Percentiles rank a stretch among this genome's conserved stretches.
These are phyloP conservation scores for Gallinago paraguaiae DNA, from an alignment of 2,113 vertebrate species.

Conservation along the genomic window DNA sequence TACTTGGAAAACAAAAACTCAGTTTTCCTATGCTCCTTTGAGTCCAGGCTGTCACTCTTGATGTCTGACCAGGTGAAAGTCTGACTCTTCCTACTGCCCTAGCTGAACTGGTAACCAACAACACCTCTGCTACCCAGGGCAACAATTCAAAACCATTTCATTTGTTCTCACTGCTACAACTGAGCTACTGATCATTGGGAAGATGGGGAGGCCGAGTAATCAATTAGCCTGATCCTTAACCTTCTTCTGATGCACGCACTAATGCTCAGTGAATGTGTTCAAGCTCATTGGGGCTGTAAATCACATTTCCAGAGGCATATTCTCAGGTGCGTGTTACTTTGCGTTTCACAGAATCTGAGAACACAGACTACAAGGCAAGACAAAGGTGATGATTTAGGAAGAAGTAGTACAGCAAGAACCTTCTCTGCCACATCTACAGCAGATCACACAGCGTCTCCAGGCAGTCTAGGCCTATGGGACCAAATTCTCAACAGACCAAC, in stretches of 20 bases:
- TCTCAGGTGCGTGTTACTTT: neutral
- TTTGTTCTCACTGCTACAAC: neutral
- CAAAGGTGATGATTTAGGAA: neutral
- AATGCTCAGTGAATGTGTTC: fast-evolving
- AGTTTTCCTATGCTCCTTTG: neutral
- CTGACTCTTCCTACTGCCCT: neutral
- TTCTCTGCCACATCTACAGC: neutral
- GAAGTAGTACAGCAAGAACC: neutral
- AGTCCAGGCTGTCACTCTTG: neutral
- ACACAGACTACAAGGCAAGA: neutral
- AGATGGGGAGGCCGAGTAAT: neutral
- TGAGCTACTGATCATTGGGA: neutral
- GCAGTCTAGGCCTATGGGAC: neutral
- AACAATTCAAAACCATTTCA: neutral
- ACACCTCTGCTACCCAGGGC: neutral
- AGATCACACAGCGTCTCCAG: neutral
- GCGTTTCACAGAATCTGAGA: neutral
- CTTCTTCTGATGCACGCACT: neutral
- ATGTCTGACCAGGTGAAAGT: neutral
- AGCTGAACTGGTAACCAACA: neutral
- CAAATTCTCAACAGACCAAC: neutral
- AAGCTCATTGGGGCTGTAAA: neutral
- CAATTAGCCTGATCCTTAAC: neutral
- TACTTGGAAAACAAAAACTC: neutral
- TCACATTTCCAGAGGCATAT: neutral